Conservation (phyloP, 2,888 invertebrate genomes). For the Villa cingulata region DNA sequence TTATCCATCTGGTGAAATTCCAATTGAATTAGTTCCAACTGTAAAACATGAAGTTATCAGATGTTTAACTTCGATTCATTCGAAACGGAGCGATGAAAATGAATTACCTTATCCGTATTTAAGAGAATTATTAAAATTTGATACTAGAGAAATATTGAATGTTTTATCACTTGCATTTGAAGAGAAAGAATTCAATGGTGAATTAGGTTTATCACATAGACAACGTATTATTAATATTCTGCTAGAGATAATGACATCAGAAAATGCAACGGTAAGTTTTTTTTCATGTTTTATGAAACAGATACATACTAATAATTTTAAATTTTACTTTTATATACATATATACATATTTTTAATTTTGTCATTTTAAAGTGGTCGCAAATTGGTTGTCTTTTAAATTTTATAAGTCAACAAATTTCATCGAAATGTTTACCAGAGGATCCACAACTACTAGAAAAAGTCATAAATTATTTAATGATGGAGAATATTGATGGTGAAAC, state of each 20-base stretch:
- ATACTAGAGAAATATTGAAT: conserved; percentile 73
- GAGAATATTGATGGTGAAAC: conserved; percentile 31
- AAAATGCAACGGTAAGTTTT: conserved; percentile 48
- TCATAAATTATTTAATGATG: conserved; percentile 46
- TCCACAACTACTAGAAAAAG: conserved; percentile 42
- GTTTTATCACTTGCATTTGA: conserved; percentile 74
- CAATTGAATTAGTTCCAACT: conserved; percentile 43
- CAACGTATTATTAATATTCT: conserved; percentile 68
- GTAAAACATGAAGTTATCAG: conserved; percentile 63
- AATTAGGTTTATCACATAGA: conserved; percentile 54
- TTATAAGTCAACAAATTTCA: conserved; percentile 51
- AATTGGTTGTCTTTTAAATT: conserved; percentile 49
- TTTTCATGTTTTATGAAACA: no score
- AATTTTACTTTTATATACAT: not conserved
- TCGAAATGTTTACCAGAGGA: conserved; percentile 32
- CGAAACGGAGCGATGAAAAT: conserved; percentile 43
- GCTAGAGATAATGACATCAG: conserved; percentile 54
- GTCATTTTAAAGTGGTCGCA: conserved; percentile 29
- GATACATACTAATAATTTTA: not conserved
- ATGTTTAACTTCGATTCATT: conserved; percentile 54
- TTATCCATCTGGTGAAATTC: conserved; percentile 64
- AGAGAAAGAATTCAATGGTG: conserved; percentile 61
- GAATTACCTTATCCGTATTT: conserved; percentile 59
- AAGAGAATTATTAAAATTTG: conserved; percentile 62
- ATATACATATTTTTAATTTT: not conserved